Conservation (phyloP, 2,113 vertebrate genomes). For the Gavialis gangeticus region DNA sequence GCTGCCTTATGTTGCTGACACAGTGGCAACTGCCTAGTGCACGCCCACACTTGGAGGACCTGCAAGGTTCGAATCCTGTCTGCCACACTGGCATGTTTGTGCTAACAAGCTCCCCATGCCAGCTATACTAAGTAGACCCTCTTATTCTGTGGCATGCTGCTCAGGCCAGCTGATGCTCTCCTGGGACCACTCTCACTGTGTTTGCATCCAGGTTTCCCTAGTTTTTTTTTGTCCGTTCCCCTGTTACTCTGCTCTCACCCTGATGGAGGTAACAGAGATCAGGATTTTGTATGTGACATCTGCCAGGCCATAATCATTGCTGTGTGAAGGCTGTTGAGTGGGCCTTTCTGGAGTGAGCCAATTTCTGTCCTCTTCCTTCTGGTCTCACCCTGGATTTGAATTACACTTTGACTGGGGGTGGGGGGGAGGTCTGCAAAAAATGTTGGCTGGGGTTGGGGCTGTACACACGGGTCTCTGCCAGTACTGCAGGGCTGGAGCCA, state of each 20-base stretch:
- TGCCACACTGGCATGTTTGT: not conserved
- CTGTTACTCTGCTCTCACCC: too few species aligned
- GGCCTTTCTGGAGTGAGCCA: not conserved
- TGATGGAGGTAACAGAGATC: too few species aligned
- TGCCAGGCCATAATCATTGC: not conserved
- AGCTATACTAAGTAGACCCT: not conserved
- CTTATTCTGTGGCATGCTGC: not conserved
- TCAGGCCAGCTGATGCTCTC: not conserved
- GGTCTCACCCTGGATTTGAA: not conserved
- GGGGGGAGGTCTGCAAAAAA: too few species aligned
- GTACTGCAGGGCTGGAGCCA: too few species aligned
- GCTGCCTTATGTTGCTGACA: not conserved
- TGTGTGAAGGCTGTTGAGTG: not conserved
- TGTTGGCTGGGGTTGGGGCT: too few species aligned
- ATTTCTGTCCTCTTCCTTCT: not conserved
- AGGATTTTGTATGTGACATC: not conserved
- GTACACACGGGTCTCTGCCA: too few species aligned
- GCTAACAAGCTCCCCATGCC: not conserved
- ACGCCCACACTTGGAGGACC: not conserved
- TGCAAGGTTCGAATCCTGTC: not conserved
- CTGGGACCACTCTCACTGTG: not conserved
- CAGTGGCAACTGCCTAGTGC: not conserved
- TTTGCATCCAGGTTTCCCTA: not conserved
- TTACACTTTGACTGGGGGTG: too few species aligned
- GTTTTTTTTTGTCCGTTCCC: too few species aligned